A percentile compares a stretch with the other conserved stretches of the same genome.
phyloP scores from a whole-genome alignment of 2,797 vertebrate genomes.

The Euthynnus affinis region DNA sequence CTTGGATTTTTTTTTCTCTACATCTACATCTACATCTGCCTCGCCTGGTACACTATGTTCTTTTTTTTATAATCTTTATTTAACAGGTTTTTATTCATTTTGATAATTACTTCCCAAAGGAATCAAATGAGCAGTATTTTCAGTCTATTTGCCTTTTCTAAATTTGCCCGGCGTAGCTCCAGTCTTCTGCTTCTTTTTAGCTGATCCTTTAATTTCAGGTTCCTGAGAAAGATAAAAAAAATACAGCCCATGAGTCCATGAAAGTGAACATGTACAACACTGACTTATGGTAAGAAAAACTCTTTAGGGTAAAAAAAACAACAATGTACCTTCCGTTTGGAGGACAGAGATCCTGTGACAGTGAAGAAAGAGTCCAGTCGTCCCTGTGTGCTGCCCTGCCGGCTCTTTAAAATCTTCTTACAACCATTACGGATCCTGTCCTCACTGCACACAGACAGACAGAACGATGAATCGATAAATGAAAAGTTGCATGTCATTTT shows the following conservation, averaged over 20 bases:
- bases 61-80: background rate
- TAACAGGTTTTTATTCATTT: background rate
- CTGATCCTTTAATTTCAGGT: slow-evolving; percentile 88
- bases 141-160: slow-evolving; percentile 87
- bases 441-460: slow-evolving; percentile 81
- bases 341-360: slow-evolving; percentile 94
- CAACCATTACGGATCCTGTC: slow-evolving; percentile 93
- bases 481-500: background rate
- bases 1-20: background rate
- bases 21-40: background rate
- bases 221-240: slow-evolving; percentile 71
- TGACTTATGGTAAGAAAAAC: background rate
- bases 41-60: background rate
- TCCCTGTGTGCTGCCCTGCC: slow-evolving; percentile 96
- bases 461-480: background rate
- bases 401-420: slow-evolving; percentile 92
- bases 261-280: background rate
- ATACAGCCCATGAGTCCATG: background rate
- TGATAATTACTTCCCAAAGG: background rate
- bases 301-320: too few relatives aligned
- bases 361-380: slow-evolving; percentile 96
- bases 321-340: slow-evolving; percentile 91
- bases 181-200: slow-evolving; percentile 94
- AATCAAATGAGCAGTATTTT: background rate
- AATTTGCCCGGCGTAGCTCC: slow-evolving; percentile 83